Base-by-base conservation (phyloP, 2,888 invertebrate genomes). In the Tachina grossa region DNA sequence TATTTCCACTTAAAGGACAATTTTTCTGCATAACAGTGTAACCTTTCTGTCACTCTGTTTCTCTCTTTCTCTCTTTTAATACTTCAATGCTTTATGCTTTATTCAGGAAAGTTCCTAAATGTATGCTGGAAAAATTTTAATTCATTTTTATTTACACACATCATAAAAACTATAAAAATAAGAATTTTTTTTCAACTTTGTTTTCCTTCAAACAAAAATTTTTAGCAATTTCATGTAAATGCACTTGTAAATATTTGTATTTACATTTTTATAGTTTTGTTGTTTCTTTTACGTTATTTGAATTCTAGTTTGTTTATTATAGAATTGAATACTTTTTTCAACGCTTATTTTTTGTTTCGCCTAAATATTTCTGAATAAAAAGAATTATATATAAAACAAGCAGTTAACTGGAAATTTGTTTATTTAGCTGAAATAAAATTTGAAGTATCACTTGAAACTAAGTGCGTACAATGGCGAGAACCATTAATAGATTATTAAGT, bases 361-460 rank as follows among this genome's bases (percentile, higher is more conserved):
- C 10, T 9, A 49, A 49, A 14, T 49, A 8, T 49, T 49, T 14
- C n/a, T n/a, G 22, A 19, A 55, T 22, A 55, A 19, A 55, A 10
- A 19, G 6, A 55, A 11, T 11, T 55, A 55, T 11, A 55, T 55
- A 55, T 55, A 57, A 14, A 61, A 59, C 14, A n/a, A 47, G 49
- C 51, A 69, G 53, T 11, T 13, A 61, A 59, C 47, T 57, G 10
- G n/a, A 47, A 45, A 47, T 2, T 49, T 55, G 55, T 55, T 71
- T 71, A 13, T 11, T 57, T 72, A 72, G 59, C 57, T 72, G 47
- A 72, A 57, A 57, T 57, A 57, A 45, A 45, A 66, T 66, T 51
- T 49, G n/a, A 39, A 39, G 19, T 31, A 45, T 51, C 51, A 51
- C 16, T 51, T 51, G 1, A 31, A 31, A 31, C 31, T 31, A 31